Evolutionary conservation across 1,140 invertebrate species (phyloP), one percentile per base, ranked within the genome.

Genomic region (Bradynema listronoti): DNA sequence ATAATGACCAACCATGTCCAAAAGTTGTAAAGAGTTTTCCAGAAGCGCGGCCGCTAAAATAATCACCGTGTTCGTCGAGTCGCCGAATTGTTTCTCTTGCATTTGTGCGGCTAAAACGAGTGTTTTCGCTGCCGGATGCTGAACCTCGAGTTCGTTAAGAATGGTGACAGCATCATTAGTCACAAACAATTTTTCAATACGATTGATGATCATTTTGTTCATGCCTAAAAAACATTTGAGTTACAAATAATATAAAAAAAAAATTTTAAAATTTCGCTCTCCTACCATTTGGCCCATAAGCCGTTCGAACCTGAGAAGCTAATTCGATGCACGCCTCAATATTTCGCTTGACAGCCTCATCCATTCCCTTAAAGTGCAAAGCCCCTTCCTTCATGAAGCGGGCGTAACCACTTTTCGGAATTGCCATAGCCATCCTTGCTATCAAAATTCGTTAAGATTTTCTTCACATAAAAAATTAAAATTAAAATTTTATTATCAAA

Each of bases 201-300:
- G 92, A 81, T 99, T 99, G 33, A 99, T 97, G 5, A 99, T 86
- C 87, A 99, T 96, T 83, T 99, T 99, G 79, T 97, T 98, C 87
- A 97, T 93, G 16, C 94, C 93, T 85, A 87, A 24, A 73, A 11
- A 43, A 36, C 22, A 1, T 1, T 1, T 1, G 2, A 47, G 1
- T 1, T 47, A 2, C 2, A 47, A 1, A 5, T 49, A 3, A 25
- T 16, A 4, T 49, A 1, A 11, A 3, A 65, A 36, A 60, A 47
- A 72, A 45, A 29, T 14, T 25, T 25, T 47, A 14, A 50, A 63
- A 64, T 9, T 24, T 4, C 27, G 19, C 1, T 16, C 30, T 22
- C 3, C 0, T n/a, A 63, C 61, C 83, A 77, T 82, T 93, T 16
- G 94, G 95, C 1, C 95, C 95, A 82, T 93, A 98, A 9, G 92